Percentiles rank a stretch among this genome's conserved stretches.
These are phyloP conservation scores for Agonum fuliginosum DNA, from an alignment of 2,888 invertebrate species.

Conservation along the genomic window DNA sequence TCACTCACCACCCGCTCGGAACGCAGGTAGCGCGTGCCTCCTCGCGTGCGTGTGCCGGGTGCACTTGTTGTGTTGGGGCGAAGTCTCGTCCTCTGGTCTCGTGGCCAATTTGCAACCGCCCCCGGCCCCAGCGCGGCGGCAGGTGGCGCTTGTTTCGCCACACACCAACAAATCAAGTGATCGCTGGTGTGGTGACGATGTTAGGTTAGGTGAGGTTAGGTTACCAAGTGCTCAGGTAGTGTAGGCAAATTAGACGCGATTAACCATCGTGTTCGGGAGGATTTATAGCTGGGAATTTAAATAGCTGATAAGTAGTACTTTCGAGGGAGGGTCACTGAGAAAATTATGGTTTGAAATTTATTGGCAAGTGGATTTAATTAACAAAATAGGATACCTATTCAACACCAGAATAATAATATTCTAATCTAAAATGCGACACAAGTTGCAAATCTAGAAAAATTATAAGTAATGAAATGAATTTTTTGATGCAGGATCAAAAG, in stretches of 20 bases:
- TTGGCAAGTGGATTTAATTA: too few species aligned
- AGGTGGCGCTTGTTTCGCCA: constrained; percentile 19
- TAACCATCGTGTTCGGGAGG: too few species aligned
- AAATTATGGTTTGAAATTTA: too few species aligned
- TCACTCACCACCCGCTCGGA: neutral
- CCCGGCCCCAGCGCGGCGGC: constrained; percentile 37
- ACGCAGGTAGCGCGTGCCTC: constrained; percentile 35
- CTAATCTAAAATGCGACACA: too few species aligned
- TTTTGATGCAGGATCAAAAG: too few species aligned
- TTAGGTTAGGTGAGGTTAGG: neutral
- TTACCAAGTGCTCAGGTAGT: neutral
- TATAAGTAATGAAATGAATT: too few species aligned
- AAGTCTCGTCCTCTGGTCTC: constrained; percentile 15
- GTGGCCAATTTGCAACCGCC: constrained; percentile 58
- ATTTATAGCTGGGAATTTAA: too few species aligned
- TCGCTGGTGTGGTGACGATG: neutral
- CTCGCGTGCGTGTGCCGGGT: constrained; percentile 3
- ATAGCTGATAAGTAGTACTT: too few species aligned
- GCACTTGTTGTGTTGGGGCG: constrained; percentile 38
- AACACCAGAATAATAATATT: too few species aligned
- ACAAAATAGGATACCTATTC: too few species aligned
- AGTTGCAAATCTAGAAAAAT: too few species aligned
- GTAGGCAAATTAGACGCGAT: neutral
- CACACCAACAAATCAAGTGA: constrained; percentile 19
- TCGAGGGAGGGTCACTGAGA: too few species aligned